phyloP scores from a whole-genome alignment of 2,797 vertebrate genomes.

The Arrhamphus sclerolepis region DNA sequence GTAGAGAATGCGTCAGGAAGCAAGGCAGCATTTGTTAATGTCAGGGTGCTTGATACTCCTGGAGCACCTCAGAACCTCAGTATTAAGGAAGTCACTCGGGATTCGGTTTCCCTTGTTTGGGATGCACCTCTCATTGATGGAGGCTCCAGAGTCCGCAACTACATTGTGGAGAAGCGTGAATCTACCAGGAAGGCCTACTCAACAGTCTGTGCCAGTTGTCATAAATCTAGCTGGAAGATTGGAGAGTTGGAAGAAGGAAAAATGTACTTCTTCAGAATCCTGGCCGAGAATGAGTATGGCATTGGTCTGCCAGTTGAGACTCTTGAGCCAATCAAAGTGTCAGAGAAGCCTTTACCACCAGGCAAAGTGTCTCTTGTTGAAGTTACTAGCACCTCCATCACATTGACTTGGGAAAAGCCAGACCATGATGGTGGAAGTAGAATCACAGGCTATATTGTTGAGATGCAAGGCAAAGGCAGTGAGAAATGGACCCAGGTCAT shows the following conservation, averaged over 20 bases:
- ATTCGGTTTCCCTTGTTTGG: conserved; percentile 96
- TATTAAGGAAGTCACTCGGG: conserved; percentile 93
- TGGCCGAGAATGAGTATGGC: conserved; percentile 98
- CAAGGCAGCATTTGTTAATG: conserved; percentile 95
- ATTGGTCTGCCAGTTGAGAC: conserved; percentile 96
- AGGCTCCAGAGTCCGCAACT: conserved; percentile 95
- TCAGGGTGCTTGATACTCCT: conserved; percentile 96
- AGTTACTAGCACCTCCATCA: conserved; percentile 90
- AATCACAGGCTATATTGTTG: conserved; percentile 94
- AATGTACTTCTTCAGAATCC: conserved; percentile 94
- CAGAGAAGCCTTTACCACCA: conserved; percentile 94
- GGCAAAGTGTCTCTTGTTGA: conserved; percentile 93
- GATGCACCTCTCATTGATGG: conserved; percentile 96
- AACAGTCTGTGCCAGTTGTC: conserved; percentile 92
- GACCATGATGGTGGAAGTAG: conserved; percentile 98
- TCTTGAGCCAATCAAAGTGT: conserved; percentile 90
- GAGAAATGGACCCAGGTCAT: conserved; percentile 94
- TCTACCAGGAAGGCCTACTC: conserved; percentile 97
- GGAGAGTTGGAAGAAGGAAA: conserved; percentile 93
- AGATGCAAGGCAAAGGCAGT: conserved; percentile 97
- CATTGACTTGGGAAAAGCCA: conserved; percentile 96
- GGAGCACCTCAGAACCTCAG: conserved; percentile 92
- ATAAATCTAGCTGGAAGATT: conserved; percentile 95
- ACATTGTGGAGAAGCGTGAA: conserved; percentile 97
- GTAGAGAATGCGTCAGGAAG: conserved; percentile 94